Evolutionary conservation across 1,140 invertebrate genomes (phyloP).

Genomic region (Sycophaga agraensis): DNA sequence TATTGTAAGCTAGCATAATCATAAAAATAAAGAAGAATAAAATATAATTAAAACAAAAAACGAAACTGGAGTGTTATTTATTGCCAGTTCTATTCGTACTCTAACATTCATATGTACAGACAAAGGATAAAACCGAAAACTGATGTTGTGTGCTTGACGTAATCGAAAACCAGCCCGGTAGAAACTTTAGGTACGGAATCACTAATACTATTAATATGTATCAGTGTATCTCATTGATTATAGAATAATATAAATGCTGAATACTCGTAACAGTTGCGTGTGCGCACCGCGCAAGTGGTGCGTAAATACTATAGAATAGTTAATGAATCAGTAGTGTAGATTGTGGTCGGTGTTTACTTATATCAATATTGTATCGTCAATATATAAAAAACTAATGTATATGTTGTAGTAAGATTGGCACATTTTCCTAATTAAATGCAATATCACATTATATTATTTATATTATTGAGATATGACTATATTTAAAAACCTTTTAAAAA

Average conservation of each 20-base stretch:
- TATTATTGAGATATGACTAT: too few relatives aligned
- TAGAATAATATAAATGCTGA: constrained; percentile 52
- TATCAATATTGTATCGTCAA: constrained; percentile 54
- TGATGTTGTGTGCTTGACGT: constrained; percentile 51
- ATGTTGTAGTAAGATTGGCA: constrained; percentile 50
- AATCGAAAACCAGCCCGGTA: constrained; percentile 58
- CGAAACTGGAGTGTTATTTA: constrained; percentile 19
- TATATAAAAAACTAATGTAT: constrained; percentile 44
- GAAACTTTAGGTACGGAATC: constrained; percentile 56
- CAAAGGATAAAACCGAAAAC: constrained; percentile 35
- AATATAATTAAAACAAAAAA: neutral
- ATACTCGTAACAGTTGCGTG: constrained; percentile 51
- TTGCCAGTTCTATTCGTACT: constrained; percentile 26
- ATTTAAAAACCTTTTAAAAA: too few relatives aligned
- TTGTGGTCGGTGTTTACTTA: constrained; percentile 57
- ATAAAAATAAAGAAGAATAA: constrained; percentile 21
- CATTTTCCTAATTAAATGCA: neutral
- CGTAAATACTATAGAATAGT: constrained; percentile 50
- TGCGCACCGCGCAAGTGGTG: constrained; percentile 37
- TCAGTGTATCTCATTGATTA: constrained; percentile 54
- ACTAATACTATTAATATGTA: constrained; percentile 57
- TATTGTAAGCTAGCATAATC: constrained; percentile 24
- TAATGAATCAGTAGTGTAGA: constrained; percentile 55
- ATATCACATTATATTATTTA: too few relatives aligned
- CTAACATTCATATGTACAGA: constrained; percentile 20